Percentiles rank a stretch among this genome's conserved stretches.
phyloP scores from a whole-genome alignment of 2,113 vertebrate species.

The Shinisaurus crocodilurus region DNA sequence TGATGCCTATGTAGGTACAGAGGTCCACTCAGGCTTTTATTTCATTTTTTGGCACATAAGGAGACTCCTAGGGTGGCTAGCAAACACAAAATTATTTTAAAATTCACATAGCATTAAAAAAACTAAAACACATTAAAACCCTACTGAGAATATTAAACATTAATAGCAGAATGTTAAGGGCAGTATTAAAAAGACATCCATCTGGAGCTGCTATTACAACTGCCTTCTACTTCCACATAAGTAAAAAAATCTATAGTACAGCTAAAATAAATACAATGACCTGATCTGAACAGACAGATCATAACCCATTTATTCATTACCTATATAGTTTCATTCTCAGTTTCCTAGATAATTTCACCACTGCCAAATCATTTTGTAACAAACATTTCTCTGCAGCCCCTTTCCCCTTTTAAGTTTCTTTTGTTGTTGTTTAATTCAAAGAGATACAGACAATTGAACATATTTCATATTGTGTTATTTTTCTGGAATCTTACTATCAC shows the following conservation, averaged over 20 bases:
- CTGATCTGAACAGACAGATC: not conserved
- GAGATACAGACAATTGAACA: not conserved
- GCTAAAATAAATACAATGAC: not conserved
- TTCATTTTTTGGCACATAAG: not conserved
- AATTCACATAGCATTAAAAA: not conserved
- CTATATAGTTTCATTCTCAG: not conserved
- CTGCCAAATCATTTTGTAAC: not conserved
- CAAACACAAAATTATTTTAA: not conserved
- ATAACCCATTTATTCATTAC: not conserved
- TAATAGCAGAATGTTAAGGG: not conserved
- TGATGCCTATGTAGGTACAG: not conserved
- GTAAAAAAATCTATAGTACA: not conserved
- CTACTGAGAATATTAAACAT: not conserved
- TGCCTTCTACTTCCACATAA: not conserved
- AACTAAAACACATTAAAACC: not conserved
- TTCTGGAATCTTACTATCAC: no score
- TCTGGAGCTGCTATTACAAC: not conserved
- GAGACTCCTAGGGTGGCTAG: not conserved
- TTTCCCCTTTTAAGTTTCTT: not conserved
- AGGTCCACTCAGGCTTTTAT: not conserved
- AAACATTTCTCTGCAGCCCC: not conserved
- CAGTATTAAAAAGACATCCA: not conserved
- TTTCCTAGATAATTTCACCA: not conserved
- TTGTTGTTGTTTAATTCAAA: not conserved
- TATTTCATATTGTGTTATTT: not conserved